Conservation (phyloP, 1,140 invertebrate species). For the Glossosoma conforme region DNA sequence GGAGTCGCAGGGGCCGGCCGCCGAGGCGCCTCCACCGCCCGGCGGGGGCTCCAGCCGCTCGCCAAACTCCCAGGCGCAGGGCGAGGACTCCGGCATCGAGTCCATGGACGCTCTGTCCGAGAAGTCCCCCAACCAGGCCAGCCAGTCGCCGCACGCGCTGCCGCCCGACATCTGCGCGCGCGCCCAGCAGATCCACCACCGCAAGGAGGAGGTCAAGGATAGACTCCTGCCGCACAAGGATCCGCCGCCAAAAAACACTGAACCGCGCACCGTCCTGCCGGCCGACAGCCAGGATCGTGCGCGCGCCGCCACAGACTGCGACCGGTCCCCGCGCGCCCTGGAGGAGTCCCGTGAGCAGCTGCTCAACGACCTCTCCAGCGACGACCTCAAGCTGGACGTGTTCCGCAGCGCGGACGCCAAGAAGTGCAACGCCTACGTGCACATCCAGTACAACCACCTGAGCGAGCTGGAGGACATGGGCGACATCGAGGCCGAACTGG, state of each 20-base stretch:
- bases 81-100: constrained; percentile 88
- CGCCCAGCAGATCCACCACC: constrained; percentile 21
- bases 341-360: constrained; percentile 25
- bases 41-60: constrained; percentile 46
- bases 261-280: constrained; percentile 36
- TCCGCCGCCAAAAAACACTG: constrained; percentile 21
- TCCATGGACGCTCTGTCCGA: constrained; percentile 90
- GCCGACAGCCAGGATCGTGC: constrained; percentile 9
- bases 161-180: constrained; percentile 3
- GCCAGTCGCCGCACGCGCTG: constrained; percentile 52
- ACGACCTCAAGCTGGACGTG: constrained; percentile 20
- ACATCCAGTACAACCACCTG: constrained; percentile 34
- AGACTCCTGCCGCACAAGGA: constrained; percentile 16
- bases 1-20: constrained; percentile 21
- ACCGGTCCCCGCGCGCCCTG: constrained; percentile 37
- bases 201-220: constrained; percentile 37
- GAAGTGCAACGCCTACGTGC: constrained; percentile 31
- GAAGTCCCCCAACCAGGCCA: constrained; percentile 82
- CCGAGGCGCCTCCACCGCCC: constrained; percentile 35
- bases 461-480: constrained; percentile 53
- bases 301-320: constrained; percentile 12
- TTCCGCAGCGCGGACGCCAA: constrained; percentile 11
- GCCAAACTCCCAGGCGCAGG: constrained; percentile 55
- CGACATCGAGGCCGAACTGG: constrained; percentile 60
- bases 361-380: constrained; percentile 14